Evolutionary conservation across 2,113 vertebrate genomes (phyloP), one percentile per base, ranked within the genome.

Genomic region (Dolichotis patagonum): DNA sequence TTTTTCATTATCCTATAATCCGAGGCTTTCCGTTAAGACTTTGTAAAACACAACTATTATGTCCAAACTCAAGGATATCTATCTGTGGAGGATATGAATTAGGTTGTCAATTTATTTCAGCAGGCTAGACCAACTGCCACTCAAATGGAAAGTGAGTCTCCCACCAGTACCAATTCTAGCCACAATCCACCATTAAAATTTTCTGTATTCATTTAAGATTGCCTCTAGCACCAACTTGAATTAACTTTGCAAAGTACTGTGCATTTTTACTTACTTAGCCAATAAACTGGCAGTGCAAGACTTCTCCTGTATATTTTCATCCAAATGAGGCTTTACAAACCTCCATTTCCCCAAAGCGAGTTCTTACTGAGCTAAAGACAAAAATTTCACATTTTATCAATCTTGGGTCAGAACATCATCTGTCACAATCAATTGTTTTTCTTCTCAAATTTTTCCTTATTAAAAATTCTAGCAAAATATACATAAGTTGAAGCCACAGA

Each of bases 1-100:
- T 96, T 97, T 97, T 92, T 92, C 96, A 95, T 98, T 96, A 97
- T 95, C 52, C 86, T 85, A 19, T 95, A 97, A 97, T 95, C 97
- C 92, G 60, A 91, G 43, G 26, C 56, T 97, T 43, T 97, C 91
- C 86, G 95, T 78, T 11, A 43, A 97, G 93, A 97, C 41, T 54
- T 19, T 77, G 10, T 81, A 86, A 98, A 96, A 85, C 54, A 88
- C 90, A 96, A 78, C 82, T 87, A 35, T 94, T 86, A 92, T 82
- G 49, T 38, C 88, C 90, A 97, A 94, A 92, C 35, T 82, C 88
- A 81, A 73, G 60, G 77, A 92, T 77, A 73, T 75, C 84, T 14
- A 7, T 92, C 96, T 97, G 52, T 38, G 82, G 82, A 82, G 65
- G 80, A 86, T 69, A 35, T 22, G 62, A 54, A 94, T 94, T 95